Conservation (phyloP, 1,140 invertebrate genomes). For the Zaprionus davidi region DNA sequence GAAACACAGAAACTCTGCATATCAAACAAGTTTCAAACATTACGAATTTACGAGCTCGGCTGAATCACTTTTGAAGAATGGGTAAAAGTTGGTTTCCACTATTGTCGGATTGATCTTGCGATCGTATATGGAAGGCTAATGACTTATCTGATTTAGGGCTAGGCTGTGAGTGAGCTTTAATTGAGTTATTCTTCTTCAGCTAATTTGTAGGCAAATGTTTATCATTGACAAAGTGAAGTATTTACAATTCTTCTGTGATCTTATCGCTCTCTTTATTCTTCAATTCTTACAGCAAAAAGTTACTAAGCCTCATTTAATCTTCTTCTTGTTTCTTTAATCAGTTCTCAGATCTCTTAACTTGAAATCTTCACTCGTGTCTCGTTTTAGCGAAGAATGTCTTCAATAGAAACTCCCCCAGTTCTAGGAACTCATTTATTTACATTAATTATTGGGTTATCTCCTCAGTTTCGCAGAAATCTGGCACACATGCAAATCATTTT, state of each 20-base stretch:
- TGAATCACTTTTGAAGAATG: constrained; percentile 17
- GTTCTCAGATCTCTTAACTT: neutral
- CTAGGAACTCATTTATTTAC: neutral
- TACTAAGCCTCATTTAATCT: neutral
- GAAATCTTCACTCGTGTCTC: neutral
- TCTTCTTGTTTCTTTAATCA: neutral
- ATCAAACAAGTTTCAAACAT: constrained; percentile 25
- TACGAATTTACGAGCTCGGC: constrained; percentile 20
- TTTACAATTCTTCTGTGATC: neutral
- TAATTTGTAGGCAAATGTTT: neutral
- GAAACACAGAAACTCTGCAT: constrained; percentile 4
- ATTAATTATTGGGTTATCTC: neutral
- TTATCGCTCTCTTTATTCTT: neutral
- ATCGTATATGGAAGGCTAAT: neutral
- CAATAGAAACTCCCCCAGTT: neutral
- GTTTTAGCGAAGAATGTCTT: neutral
- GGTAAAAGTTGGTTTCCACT: neutral
- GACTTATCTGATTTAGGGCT: constrained; percentile 1
- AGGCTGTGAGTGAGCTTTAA: neutral
- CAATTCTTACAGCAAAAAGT: neutral
- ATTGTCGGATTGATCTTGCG: neutral
- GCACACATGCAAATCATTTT: neutral
- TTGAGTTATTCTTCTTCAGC: constrained; percentile 1
- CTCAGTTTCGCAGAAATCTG: neutral
- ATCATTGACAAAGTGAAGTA: neutral